Conservation (phyloP, 2,797 vertebrate species). For the Emydoidea blandingii region DNA sequence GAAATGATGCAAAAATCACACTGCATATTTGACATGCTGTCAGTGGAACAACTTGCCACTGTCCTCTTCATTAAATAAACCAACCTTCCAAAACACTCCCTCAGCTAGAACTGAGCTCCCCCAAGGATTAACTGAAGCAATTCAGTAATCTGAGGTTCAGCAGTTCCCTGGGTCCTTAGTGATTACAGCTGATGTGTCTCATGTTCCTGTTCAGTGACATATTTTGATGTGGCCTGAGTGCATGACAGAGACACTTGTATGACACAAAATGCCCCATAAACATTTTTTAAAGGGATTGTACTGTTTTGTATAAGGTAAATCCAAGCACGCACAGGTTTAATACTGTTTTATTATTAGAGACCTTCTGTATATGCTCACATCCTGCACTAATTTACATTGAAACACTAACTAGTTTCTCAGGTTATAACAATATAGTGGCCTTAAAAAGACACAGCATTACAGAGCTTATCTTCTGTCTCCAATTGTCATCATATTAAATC, state of each 20-base stretch:
- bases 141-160: slow-evolving; percentile 38
- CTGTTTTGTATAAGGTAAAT: not conserved
- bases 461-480: too few relatives aligned
- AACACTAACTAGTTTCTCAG: not conserved
- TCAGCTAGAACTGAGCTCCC: not conserved
- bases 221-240: not conserved
- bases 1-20: not conserved
- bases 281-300: accelerated
- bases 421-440: not conserved
- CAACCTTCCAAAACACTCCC: not conserved
- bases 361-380: not conserved
- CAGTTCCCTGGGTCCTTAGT: not conserved
- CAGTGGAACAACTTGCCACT: not conserved
- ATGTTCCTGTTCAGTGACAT: not conserved
- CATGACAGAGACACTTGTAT: not conserved
- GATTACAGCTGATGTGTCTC: not conserved
- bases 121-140: not conserved
- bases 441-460: too few relatives aligned
- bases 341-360: not conserved
- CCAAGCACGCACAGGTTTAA: not conserved
- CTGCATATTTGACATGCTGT: not conserved
- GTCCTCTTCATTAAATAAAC: slow-evolving; percentile 27
- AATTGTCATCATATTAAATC: too few relatives aligned
- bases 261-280: too few relatives aligned
- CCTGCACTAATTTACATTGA: not conserved